Percentiles rank a stretch among this genome's conserved stretches.
phyloP scores from a whole-genome alignment of 1,140 invertebrate genomes.

The Conus betulinus region DNA sequence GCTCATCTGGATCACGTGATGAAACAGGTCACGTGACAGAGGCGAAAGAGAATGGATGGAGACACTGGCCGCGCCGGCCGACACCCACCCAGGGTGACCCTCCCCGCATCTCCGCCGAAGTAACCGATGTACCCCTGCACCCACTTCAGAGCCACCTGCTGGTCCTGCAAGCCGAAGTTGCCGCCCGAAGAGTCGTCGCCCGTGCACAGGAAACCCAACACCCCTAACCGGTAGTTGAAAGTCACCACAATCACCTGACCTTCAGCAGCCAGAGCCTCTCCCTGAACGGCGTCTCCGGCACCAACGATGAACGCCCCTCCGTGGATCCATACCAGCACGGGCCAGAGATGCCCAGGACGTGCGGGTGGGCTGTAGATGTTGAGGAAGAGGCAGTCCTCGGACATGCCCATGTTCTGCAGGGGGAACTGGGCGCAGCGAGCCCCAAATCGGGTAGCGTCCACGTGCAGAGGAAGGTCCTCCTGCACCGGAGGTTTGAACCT shows the following conservation, averaged over 20 bases:
- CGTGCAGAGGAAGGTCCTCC: background rate
- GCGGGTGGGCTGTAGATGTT: conserved; percentile 50
- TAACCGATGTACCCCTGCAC: conserved; percentile 75
- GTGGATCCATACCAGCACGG: conserved; percentile 55
- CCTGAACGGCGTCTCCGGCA: conserved; percentile 58
- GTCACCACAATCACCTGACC: conserved; percentile 77
- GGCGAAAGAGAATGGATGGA: conserved; percentile 61
- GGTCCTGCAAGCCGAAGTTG: conserved; percentile 68
- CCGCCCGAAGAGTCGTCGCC: conserved; percentile 67
- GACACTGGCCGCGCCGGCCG: conserved; percentile 84
- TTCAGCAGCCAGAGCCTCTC: conserved; percentile 64
- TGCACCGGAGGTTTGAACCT: conserved; percentile 22
- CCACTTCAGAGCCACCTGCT: conserved; percentile 71
- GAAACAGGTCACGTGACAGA: conserved; percentile 40
- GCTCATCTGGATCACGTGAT: conserved; percentile 28
- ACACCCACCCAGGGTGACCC: conserved; percentile 94
- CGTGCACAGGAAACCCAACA: conserved; percentile 78
- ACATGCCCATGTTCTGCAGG: conserved; percentile 17
- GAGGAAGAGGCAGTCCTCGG: conserved; percentile 59
- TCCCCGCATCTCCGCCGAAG: conserved; percentile 91
- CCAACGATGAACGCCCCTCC: conserved; percentile 51
- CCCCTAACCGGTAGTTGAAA: conserved; percentile 77
- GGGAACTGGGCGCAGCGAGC: conserved; percentile 16
- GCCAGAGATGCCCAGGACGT: background rate
- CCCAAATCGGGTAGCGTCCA: conserved; percentile 26